These are phyloP conservation scores for Scaptomyza flava DNA, from an alignment of 2,888 invertebrate genomes.

Conservation along the genomic window DNA sequence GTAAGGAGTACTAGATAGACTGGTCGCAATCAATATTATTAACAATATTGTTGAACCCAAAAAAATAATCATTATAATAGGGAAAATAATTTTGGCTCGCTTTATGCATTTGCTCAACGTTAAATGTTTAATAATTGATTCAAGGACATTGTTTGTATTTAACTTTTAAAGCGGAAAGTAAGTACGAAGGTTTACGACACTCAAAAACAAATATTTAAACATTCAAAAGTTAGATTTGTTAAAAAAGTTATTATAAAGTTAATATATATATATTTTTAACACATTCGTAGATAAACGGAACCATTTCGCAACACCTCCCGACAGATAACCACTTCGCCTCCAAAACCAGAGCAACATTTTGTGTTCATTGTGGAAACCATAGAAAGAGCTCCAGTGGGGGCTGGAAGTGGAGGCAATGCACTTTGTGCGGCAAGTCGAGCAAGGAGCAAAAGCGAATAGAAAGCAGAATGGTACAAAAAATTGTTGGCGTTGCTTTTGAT, in stretches of 20 bases:
- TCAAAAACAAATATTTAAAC: background rate
- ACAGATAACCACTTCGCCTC: background rate
- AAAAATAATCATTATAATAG: too few relatives aligned
- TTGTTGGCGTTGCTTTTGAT: conserved; percentile 59
- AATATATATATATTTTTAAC: background rate
- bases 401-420: background rate
- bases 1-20: too few relatives aligned
- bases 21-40: too few relatives aligned
- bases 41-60: too few relatives aligned
- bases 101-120: too few relatives aligned
- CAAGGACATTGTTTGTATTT: background rate
- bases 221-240: background rate
- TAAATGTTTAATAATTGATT: background rate
- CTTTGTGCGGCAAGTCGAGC: background rate
- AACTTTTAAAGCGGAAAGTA: background rate
- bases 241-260: conserved; percentile 3
- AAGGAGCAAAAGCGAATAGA: conserved; percentile 4
- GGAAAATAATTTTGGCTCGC: too few relatives aligned
- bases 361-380: conserved; percentile 24
- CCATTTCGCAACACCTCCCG: background rate
- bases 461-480: conserved; percentile 28
- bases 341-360: conserved; percentile 29
- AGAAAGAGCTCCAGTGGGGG: background rate
- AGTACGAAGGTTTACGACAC: background rate
- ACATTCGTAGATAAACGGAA: background rate